These are phyloP conservation scores for Cecropterus lyciades DNA, from an alignment of 1,140 invertebrate species.

Conservation along the genomic window DNA sequence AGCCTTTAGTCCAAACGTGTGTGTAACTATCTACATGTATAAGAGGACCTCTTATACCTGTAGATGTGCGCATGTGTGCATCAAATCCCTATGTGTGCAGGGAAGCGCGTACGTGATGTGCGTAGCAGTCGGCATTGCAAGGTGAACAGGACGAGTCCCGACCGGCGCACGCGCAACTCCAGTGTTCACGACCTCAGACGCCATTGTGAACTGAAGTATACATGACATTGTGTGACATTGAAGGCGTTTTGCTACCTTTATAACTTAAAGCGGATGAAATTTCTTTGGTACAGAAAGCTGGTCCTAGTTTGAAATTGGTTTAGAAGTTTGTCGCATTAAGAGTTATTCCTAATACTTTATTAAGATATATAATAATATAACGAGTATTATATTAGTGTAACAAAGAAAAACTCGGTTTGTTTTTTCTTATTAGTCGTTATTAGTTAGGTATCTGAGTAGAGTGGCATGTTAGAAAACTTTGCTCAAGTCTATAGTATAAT, in stretches of 20 bases:
- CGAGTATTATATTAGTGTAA: too few species aligned
- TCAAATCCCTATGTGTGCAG: conserved; percentile 2
- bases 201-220: conserved; percentile 15
- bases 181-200: conserved; percentile 26
- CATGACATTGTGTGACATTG: conserved; percentile 14
- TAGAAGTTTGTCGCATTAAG: neutral
- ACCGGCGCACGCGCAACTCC: conserved; percentile 19
- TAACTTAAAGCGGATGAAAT: conserved; percentile 3
- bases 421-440: too few species aligned
- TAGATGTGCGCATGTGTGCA: conserved; percentile 20
- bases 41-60: too few species aligned
- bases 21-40: neutral
- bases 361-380: too few species aligned
- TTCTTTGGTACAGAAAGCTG: conserved; percentile 7
- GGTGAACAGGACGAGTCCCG: conserved; percentile 59
- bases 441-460: too few species aligned
- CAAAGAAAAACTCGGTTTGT: too few species aligned
- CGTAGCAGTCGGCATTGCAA: conserved; percentile 71
- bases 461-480: too few species aligned
- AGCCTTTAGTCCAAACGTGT: neutral
- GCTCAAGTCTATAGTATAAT: too few species aligned
- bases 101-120: conserved; percentile 33
- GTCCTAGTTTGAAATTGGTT: neutral
- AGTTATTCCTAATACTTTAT: too few species aligned
- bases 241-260: conserved; percentile 9